Percentiles rank a stretch among this genome's conserved stretches.
phyloP scores from a whole-genome alignment of 1,140 invertebrate genomes.

The Gonatopus flavifemur region DNA sequence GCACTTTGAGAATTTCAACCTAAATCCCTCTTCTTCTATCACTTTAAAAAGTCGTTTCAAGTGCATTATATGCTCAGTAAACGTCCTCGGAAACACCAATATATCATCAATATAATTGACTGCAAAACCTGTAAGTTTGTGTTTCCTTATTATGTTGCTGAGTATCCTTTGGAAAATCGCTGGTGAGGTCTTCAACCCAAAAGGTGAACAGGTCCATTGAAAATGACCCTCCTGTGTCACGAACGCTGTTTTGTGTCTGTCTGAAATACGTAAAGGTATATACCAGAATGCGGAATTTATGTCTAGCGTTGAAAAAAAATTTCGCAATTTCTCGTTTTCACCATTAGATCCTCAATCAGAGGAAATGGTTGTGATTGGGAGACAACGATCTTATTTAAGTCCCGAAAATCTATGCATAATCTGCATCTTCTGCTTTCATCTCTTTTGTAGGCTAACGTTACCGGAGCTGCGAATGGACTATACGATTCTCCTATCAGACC shows the following conservation, averaged over 20 bases:
- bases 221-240: no score
- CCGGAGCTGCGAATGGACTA: conserved; percentile 1
- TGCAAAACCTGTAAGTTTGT: conserved; percentile 25
- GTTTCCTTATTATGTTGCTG: conserved; percentile 30
- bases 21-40: not conserved
- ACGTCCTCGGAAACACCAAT: conserved; percentile 34
- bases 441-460: conserved; percentile 4
- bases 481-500: conserved; percentile 1
- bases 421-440: not conserved
- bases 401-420: no score
- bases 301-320: no score
- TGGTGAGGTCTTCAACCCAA: no score
- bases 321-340: no score
- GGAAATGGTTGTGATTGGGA: no score
- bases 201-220: no score
- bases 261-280: no score
- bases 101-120: conserved; percentile 35
- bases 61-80: conserved; percentile 26
- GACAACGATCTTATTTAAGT: no score
- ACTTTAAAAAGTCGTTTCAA: not conserved
- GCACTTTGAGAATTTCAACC: not conserved
- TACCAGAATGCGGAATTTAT: no score
- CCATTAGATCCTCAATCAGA: no score
- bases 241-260: conserved; percentile 39
- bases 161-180: conserved; percentile 44